phyloP scores from a whole-genome alignment of 2,888 invertebrate genomes.

The Nymphalis polychloros region DNA sequence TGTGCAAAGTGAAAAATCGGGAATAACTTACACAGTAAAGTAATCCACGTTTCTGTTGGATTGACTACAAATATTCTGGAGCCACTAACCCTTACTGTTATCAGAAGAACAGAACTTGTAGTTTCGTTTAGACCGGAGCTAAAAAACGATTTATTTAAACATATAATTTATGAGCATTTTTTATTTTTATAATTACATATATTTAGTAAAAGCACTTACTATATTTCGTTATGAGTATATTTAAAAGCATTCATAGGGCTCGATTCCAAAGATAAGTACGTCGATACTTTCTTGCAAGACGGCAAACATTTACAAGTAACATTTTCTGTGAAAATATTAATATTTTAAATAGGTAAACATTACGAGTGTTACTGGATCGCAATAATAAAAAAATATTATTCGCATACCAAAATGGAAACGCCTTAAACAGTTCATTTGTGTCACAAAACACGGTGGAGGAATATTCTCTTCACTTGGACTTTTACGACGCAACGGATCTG shows the following conservation, averaged over 20 bases:
- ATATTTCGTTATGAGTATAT: constrained; percentile 57
- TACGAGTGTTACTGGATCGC: not conserved
- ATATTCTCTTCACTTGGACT: constrained; percentile 12
- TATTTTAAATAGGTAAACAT: not conserved
- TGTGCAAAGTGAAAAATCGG: not conserved
- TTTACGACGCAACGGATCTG: constrained; percentile 49
- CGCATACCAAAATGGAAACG: constrained; percentile 34
- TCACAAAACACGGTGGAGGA: constrained; percentile 50
- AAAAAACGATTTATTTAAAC: not conserved
- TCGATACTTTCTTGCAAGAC: constrained; percentile 56
- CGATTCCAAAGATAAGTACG: constrained; percentile 49
- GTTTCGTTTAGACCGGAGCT: constrained; percentile 56
- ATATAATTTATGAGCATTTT: not conserved
- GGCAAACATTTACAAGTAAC: constrained; percentile 58
- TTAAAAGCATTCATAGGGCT: constrained; percentile 47
- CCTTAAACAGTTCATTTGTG: constrained; percentile 44
- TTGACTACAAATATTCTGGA: constrained; percentile 58
- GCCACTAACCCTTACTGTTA: constrained; percentile 51
- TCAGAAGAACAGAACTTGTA: constrained; percentile 51
- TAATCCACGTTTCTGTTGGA: constrained; percentile 71
- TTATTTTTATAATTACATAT: not conserved
- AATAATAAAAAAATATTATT: not conserved
- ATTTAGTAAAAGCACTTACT: constrained; percentile 53
- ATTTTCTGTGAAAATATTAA: constrained; percentile 48
- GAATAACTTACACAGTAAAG: constrained; percentile 61